These are phyloP conservation scores for Gadopsis bispinosus DNA, from an alignment of 2,797 vertebrate genomes.

Conservation along the genomic window DNA sequence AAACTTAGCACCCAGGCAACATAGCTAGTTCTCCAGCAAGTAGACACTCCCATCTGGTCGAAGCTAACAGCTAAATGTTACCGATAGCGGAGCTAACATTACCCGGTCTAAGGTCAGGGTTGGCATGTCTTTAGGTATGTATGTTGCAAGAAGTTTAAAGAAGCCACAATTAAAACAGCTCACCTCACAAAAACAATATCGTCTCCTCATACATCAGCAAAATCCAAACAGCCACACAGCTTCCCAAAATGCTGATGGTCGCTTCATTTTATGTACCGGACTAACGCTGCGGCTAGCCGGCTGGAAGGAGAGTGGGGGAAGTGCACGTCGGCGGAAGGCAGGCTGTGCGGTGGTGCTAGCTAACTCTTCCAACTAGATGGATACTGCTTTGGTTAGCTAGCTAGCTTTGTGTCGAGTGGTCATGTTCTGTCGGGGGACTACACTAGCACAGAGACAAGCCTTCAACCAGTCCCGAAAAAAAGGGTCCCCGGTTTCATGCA, in stretches of 20 bases:
- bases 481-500: conserved; percentile 17
- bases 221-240: conserved; percentile 81
- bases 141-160: conserved; percentile 55
- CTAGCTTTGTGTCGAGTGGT: conserved; percentile 49
- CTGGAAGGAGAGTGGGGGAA: conserved; percentile 86
- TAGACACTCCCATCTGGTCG: conserved; percentile 68
- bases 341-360: conserved; percentile 69
- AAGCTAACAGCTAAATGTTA: conserved; percentile 73
- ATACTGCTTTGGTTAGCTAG: conserved; percentile 63
- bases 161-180: conserved; percentile 60
- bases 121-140: conserved; percentile 64
- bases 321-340: conserved; percentile 82
- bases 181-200: conserved; percentile 82
- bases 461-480: conserved; percentile 11
- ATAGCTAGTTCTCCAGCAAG: conserved; percentile 74
- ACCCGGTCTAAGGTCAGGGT: conserved; percentile 83
- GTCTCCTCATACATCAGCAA: conserved; percentile 85
- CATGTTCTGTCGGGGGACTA: conserved; percentile 24
- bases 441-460: conserved; percentile 24
- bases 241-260: conserved; percentile 81
- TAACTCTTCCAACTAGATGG: conserved; percentile 58
- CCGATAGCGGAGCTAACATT: conserved; percentile 70
- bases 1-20: conserved; percentile 67
- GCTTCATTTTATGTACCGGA: conserved; percentile 86
- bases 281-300: conserved; percentile 83